Evolutionary conservation across 2,888 invertebrate species (phyloP), one percentile per base, ranked within the genome.

Genomic region (Lucinisca nassula): DNA sequence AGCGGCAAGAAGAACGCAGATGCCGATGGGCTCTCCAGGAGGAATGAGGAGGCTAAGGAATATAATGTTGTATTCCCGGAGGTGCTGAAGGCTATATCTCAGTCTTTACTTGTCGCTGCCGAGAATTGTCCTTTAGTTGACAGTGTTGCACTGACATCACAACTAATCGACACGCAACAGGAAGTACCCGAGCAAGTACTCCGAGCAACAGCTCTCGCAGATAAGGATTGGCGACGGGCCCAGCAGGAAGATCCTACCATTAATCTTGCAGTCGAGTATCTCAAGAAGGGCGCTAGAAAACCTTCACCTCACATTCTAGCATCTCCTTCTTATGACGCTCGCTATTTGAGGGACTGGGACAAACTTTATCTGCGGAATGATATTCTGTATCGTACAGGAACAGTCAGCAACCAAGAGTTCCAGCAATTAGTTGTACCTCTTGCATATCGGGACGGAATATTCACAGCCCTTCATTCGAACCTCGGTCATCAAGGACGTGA

Each of bases 401-500:
- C 3, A 6, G 49, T 78, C 1, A 30, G 80, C 37, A 51, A 55
- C 21, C 32, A 74, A 24, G 67, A 45, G 35, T n/a, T 30, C 17
- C 8, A 77, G 35, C 83, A 84, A 38, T 35, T 88, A 6, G 80
- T 82, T 24, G 32, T 85, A n/a, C 85, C 84, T 17, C 27, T n/a
- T 14, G 27, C 30, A 24, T 73, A 55, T 74, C 17, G 75, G 49
- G n/a, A 72, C 21, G 21, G 24, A 3, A 78, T 73, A 32, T 40
- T 88, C 6, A 27, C 51, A 21, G 37, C 21, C 30, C 55, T 84
- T 8, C 86, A 89, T 82, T 51, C 80, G n/a, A 73, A 89, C 0
- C 35, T 86, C 17, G 82, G 85, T 0, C 88, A 88, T 82, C 79
- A 77, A 51, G 88, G 85, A 14, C 35, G 82, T 32, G 85, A 84